phyloP scores from a whole-genome alignment of 2,113 vertebrate species.

The Sus scrofa region DNA sequence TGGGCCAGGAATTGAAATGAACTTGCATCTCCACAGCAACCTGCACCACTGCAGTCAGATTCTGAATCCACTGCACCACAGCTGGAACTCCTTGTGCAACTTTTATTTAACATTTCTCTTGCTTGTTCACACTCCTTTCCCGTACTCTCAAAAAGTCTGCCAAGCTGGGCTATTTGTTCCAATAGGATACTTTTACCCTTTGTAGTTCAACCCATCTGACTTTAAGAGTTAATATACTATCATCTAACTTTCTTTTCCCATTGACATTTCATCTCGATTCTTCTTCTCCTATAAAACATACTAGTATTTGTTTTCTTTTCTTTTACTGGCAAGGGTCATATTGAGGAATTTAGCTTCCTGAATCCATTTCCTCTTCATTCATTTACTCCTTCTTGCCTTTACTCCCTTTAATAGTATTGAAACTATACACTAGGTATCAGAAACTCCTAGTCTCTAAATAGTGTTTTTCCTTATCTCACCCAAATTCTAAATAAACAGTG shows the following conservation, averaged over 20 bases:
- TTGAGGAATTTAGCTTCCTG: not conserved
- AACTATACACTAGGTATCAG: not conserved
- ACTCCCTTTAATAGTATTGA: not conserved
- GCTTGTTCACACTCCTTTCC: not conserved
- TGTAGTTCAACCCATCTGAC: not conserved
- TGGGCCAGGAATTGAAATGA: too few species aligned
- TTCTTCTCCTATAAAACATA: not conserved
- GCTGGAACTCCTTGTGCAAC: too few species aligned
- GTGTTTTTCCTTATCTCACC: not conserved
- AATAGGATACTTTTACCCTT: not conserved
- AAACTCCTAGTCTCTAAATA: not conserved
- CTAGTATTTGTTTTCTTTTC: not conserved
- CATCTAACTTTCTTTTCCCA: not conserved
- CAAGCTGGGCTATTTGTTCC: not conserved
- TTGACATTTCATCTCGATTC: not conserved
- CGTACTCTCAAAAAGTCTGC: not conserved
- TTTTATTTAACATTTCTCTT: not conserved
- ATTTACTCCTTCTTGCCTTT: not conserved
- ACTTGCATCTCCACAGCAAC: too few species aligned
- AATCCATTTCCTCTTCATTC: not conserved
- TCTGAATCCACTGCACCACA: too few species aligned
- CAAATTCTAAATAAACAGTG: not conserved
- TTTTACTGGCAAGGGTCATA: not conserved
- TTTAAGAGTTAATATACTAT: not conserved
- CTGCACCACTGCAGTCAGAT: too few species aligned